Conservation (phyloP, 2,888 invertebrate genomes). For the Yponomeuta plumbellus region DNA sequence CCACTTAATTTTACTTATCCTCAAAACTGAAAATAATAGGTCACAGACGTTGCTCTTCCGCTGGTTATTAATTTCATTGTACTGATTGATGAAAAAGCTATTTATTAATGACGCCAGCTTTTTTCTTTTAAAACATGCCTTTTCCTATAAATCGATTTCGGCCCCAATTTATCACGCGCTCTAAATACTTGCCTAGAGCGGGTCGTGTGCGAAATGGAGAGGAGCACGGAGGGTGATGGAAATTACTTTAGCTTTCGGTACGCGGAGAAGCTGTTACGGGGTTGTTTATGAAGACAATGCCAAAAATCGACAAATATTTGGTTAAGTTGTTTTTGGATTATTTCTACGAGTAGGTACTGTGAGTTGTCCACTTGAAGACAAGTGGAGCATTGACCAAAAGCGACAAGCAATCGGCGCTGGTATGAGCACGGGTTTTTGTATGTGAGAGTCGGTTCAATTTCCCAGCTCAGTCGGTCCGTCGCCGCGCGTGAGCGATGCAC, state of each 20-base stretch:
- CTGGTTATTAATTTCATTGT: slow-evolving; percentile 54
- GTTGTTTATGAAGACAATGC: background rate
- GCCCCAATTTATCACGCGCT: slow-evolving; percentile 61
- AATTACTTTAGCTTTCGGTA: slow-evolving; percentile 49
- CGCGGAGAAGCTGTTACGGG: background rate
- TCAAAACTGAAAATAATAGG: slow-evolving; percentile 42
- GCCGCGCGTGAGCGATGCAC: slow-evolving; percentile 61
- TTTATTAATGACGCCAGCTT: slow-evolving; percentile 61
- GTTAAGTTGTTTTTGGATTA: background rate
- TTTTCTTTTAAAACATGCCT: slow-evolving; percentile 55
- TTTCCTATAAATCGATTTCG: slow-evolving; percentile 61
- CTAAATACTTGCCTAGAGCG: slow-evolving; percentile 53
- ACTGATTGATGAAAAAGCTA: slow-evolving; percentile 68
- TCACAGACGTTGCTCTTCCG: slow-evolving; percentile 32
- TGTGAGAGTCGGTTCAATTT: slow-evolving; percentile 56
- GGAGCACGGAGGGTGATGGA: slow-evolving; percentile 44
- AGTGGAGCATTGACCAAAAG: background rate
- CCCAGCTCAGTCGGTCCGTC: slow-evolving; percentile 69
- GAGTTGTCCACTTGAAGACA: background rate
- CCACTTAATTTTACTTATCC: background rate
- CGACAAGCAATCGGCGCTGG: slow-evolving; percentile 18
- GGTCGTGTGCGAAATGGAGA: slow-evolving; percentile 52
- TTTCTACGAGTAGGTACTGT: background rate
- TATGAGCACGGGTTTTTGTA: slow-evolving; percentile 15
- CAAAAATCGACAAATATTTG: slow-evolving; percentile 18